Conservation (phyloP, 2,113 vertebrate genomes). For the Paraplagusia blochii region DNA sequence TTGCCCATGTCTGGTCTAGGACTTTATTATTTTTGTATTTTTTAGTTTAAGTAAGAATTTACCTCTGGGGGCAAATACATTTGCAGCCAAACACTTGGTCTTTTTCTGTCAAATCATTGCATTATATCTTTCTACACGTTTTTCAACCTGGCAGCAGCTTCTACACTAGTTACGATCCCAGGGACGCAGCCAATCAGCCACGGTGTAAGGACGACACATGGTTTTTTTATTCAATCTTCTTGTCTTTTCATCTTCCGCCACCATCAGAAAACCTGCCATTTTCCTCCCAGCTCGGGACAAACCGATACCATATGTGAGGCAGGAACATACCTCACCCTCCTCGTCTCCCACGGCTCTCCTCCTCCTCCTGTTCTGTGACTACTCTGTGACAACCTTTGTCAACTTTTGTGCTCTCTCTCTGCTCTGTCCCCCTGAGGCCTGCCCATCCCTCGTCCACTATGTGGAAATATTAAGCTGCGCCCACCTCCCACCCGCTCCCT, state of each 20-base stretch:
- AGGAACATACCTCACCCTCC: constrained; percentile 76
- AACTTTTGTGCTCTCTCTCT: constrained; percentile 81
- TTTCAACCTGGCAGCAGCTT: constrained; percentile 59
- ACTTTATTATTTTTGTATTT: too few species aligned
- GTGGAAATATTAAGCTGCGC: constrained; percentile 60
- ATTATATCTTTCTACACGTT: constrained; percentile 17
- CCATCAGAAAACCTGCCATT: constrained; percentile 93
- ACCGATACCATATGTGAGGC: constrained; percentile 97
- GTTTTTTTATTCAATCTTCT: constrained; percentile 83
- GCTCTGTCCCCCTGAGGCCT: constrained; percentile 45
- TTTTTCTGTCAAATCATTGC: constrained; percentile 28
- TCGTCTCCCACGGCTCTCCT: constrained; percentile 77
- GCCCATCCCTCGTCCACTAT: constrained; percentile 67
- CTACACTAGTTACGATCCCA: constrained; percentile 62
- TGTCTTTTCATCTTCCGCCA: constrained; percentile 95
- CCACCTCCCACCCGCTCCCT: constrained; percentile 49
- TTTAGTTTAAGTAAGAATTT: too few species aligned
- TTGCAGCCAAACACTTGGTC: constrained; percentile 8
- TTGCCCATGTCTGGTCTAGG: too few species aligned
- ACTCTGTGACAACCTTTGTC: constrained; percentile 88
- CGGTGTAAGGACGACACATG: constrained; percentile 86
- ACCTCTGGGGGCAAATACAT: too few species aligned
- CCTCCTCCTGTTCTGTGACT: constrained; percentile 59
- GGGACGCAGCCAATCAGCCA: constrained; percentile 85
- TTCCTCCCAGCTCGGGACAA: constrained; percentile 93